Evolutionary conservation across 2,797 vertebrate genomes (phyloP).

Genomic region (Gallinago solitaria): DNA sequence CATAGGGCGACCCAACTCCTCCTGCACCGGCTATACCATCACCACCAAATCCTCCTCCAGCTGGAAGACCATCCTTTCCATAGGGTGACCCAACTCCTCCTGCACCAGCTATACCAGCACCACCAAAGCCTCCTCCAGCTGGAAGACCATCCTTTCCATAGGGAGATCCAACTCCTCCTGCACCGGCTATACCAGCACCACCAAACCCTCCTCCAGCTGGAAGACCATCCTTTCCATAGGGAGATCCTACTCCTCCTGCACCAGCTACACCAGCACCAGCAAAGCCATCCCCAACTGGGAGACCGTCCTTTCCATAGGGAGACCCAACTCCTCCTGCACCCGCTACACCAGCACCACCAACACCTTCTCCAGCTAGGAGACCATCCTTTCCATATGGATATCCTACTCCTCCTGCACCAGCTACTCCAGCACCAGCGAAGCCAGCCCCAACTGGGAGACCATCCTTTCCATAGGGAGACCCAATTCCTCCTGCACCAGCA

Average conservation of each 20-base stretch:
- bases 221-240: neutral
- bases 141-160: neutral
- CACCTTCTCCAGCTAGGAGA: fast-evolving
- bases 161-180: fast-evolving
- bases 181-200: no score
- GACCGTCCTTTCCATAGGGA: no score
- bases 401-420: neutral
- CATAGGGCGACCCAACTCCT: neutral
- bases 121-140: fast-evolving
- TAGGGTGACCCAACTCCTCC: fast-evolving
- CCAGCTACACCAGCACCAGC: neutral
- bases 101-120: neutral
- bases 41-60: neutral
- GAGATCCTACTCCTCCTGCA: fast-evolving
- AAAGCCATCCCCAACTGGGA: no score
- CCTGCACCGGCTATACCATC: neutral
- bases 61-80: neutral
- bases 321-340: no score
- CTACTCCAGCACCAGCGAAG: no score
- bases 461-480: neutral
- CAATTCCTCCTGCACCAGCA: neutral
- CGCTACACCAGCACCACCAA: no score
- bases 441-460: neutral
- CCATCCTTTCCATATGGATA: neutral
- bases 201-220: fast-evolving